phyloP scores from a whole-genome alignment of 35 echinoderm and acorn worm species.

The Apostichopus japonicus region DNA sequence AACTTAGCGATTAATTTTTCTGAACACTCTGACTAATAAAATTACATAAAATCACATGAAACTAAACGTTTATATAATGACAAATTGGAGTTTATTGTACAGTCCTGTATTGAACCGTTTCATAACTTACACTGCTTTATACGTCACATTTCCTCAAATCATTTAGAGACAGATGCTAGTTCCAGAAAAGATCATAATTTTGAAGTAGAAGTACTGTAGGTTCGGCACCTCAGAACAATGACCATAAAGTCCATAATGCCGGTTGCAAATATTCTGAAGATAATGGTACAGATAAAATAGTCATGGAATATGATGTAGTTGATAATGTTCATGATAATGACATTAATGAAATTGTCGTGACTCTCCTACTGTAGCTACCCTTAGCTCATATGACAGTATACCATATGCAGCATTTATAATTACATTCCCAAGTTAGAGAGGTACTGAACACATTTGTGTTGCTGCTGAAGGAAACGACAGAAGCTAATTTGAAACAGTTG shows the following conservation, averaged over 20 bases:
- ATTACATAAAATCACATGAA: no score
- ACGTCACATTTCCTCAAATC: not conserved
- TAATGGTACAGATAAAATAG: no score
- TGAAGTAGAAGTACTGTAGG: no score
- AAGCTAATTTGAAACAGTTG: not conserved
- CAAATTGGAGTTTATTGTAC: no score
- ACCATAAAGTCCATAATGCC: no score
- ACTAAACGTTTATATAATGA: no score
- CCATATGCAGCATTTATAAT: slow-evolving; percentile 22
- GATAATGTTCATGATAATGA: not conserved
- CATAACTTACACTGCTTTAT: not conserved
- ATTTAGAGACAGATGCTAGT: no score
- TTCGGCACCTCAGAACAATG: no score
- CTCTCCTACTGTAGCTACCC: not conserved
- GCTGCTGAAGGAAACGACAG: not conserved
- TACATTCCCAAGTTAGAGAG: slow-evolving; percentile 1
- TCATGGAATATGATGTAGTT: not conserved
- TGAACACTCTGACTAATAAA: no score
- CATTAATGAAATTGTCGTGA: slow-evolving; percentile 19
- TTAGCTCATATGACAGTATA: slow-evolving; percentile 20
- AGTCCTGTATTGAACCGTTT: not conserved
- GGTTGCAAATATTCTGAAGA: no score
- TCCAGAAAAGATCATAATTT: no score
- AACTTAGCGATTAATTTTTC: no score
- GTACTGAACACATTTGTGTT: not conserved